Conservation (phyloP, 2,113 vertebrate genomes). For the Trinectes maculatus region DNA sequence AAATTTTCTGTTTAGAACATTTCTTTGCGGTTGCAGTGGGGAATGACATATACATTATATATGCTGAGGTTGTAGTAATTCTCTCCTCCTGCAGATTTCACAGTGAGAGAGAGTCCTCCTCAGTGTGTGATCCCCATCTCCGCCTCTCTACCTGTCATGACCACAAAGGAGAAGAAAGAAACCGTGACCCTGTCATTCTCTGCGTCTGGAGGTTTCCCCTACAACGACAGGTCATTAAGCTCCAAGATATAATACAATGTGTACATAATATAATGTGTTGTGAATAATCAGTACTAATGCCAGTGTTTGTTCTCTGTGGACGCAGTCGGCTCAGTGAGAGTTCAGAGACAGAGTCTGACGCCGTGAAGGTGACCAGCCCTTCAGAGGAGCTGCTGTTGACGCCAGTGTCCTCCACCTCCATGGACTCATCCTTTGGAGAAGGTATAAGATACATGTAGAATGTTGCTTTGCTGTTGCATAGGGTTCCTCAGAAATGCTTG, state of each 20-base stretch:
- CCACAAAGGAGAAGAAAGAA: slow-evolving; percentile 81
- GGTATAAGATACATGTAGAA: slow-evolving; percentile 71
- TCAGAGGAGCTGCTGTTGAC: slow-evolving; percentile 87
- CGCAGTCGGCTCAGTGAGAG: slow-evolving; percentile 70
- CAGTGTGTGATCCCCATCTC: slow-evolving; percentile 66
- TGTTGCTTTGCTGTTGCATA: background rate
- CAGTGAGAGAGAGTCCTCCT: slow-evolving; percentile 81
- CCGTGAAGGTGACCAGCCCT: slow-evolving; percentile 78
- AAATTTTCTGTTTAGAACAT: background rate
- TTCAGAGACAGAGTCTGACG: slow-evolving; percentile 84
- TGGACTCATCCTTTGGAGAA: slow-evolving; percentile 87
- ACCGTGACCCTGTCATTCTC: slow-evolving; percentile 47
- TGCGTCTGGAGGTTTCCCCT: slow-evolving; percentile 82
- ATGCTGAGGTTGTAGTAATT: background rate
- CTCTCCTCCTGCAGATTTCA: slow-evolving; percentile 80
- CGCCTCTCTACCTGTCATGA: slow-evolving; percentile 80
- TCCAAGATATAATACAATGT: background rate
- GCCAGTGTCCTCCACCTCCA: slow-evolving; percentile 83
- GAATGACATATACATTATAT: background rate
- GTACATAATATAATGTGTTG: background rate
- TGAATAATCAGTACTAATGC: too few relatives aligned
- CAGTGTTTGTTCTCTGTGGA: background rate
- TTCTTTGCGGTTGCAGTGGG: background rate
- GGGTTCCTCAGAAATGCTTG: too few relatives aligned
- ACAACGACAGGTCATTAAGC: slow-evolving; percentile 84